Evolutionary conservation across 2,797 vertebrate species (phyloP), one percentile per base, ranked within the genome.

Genomic region (Epinephelus awoara): DNA sequence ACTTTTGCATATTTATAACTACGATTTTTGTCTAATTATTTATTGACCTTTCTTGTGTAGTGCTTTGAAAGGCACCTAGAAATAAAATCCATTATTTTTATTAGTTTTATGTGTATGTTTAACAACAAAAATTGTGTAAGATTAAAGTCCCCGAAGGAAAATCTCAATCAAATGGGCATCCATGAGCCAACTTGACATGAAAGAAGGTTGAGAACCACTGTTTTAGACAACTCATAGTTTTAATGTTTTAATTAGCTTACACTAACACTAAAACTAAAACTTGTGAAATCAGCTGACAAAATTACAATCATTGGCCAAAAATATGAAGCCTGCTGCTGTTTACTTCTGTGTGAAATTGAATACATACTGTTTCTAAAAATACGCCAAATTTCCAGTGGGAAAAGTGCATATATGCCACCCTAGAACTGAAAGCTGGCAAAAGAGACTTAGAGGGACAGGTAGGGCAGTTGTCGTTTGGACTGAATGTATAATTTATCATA

Each of bases 401-500:
- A 55, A 27, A 27, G 14, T 64, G 18, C 18, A 49, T 64, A 11
- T 18, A 12, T 46, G 21, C 34, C 34, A 34, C 34, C 15, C 17
- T n/a, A 34, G 11, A 29, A 65, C 14, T 6, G 13, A 59, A 59
- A 21, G n/a, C 38, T 19, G 13, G 17, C 12, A 64, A 49, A 25
- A 50, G 11, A 50, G 50, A 50, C 46, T 50, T 18, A 25, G 25
- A 10, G 14, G 49, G 27, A 6, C 27, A 38, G 14, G n/a, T 15
- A 17, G 50, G 25, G 15, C 38, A 55, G 65, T 14, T 12, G 17
- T 42, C 8, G 2, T 34, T 34, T 27, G 9, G 18, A 49, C 19
- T 58, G 13, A 49, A 49, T 49, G 67, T n/a, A 21, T 25, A 69
- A 47, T 57, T 29, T 18, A n/a, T 68, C 46, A 21, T 17, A n/a